phyloP scores from a whole-genome alignment of 2,797 vertebrate species.

The Siniperca obscura region DNA sequence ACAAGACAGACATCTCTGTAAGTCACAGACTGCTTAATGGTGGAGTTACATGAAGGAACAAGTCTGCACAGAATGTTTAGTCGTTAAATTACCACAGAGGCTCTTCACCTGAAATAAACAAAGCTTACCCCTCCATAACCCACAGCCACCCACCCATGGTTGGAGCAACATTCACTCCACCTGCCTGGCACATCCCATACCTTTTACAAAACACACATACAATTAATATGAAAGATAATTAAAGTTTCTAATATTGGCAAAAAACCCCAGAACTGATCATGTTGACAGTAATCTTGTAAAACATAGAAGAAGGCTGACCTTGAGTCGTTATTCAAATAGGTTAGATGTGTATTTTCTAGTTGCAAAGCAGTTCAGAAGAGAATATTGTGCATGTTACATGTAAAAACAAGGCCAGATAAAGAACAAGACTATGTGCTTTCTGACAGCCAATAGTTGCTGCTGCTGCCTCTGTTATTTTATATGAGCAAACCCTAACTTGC shows the following conservation, averaged over 20 bases:
- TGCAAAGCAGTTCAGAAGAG: no score
- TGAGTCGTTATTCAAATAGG: background rate
- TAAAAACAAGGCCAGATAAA: background rate
- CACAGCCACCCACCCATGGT: no score
- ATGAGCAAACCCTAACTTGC: background rate
- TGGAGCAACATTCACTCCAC: no score
- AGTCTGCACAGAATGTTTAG: background rate
- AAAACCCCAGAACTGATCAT: no score
- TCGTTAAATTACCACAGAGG: background rate
- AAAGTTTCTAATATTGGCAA: no score
- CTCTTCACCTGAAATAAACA: background rate
- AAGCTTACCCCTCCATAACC: background rate
- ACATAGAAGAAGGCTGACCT: background rate
- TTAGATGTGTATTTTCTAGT: background rate
- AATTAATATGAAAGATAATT: no score
- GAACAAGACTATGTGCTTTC: no score
- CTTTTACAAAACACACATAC: no score
- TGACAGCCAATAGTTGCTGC: no score
- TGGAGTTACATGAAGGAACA: background rate
- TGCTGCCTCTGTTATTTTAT: no score
- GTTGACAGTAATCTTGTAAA: no score
- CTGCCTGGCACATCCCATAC: no score
- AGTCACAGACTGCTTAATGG: background rate
- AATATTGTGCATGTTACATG: background rate
- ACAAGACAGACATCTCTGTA: background rate